A percentile compares a stretch with the other conserved stretches of the same genome.
Evolutionary conservation across 2,888 invertebrate species (phyloP).

Genomic region (Morinoia aosen): DNA sequence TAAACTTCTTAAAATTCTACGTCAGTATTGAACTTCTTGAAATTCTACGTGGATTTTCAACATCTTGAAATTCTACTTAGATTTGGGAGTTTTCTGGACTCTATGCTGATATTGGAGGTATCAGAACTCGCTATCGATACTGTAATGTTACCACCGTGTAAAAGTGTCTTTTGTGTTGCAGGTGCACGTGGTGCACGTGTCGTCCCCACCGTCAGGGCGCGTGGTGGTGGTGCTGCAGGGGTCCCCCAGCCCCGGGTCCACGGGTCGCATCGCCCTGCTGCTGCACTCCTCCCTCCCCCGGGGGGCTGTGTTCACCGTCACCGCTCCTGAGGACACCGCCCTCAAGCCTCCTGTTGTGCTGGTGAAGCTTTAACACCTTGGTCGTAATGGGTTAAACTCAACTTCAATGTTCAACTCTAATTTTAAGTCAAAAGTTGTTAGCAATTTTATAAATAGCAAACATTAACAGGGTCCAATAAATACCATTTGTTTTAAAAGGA

Average conservation of each 20-base stretch:
- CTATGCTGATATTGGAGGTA: not conserved
- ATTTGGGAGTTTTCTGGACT: not conserved
- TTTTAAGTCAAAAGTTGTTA: too few relatives aligned
- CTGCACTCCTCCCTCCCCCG: slow-evolving; percentile 41
- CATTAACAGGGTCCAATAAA: too few relatives aligned
- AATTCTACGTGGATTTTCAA: not conserved
- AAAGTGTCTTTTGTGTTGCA: not conserved
- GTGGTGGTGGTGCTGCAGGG: slow-evolving; percentile 43
- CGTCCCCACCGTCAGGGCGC: not conserved
- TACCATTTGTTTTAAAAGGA: too few relatives aligned
- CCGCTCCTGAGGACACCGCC: slow-evolving; percentile 47
- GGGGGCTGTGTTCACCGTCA: slow-evolving; percentile 48
- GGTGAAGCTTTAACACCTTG: not conserved
- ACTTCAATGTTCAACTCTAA: too few relatives aligned
- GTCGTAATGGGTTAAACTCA: too few relatives aligned
- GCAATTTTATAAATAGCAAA: too few relatives aligned
- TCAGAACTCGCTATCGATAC: too few relatives aligned
- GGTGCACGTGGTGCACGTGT: slow-evolving; percentile 50
- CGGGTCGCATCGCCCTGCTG: not conserved
- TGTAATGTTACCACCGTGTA: too few relatives aligned
- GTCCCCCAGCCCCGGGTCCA: not conserved
- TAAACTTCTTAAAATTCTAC: too few relatives aligned
- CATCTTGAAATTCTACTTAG: not conserved
- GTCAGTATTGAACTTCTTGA: too few relatives aligned
- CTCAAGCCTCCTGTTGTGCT: slow-evolving; percentile 35